Evolutionary conservation across 2,888 invertebrate species (phyloP), one percentile per base, ranked within the genome.

Genomic region (Exocentrus adspersus): DNA sequence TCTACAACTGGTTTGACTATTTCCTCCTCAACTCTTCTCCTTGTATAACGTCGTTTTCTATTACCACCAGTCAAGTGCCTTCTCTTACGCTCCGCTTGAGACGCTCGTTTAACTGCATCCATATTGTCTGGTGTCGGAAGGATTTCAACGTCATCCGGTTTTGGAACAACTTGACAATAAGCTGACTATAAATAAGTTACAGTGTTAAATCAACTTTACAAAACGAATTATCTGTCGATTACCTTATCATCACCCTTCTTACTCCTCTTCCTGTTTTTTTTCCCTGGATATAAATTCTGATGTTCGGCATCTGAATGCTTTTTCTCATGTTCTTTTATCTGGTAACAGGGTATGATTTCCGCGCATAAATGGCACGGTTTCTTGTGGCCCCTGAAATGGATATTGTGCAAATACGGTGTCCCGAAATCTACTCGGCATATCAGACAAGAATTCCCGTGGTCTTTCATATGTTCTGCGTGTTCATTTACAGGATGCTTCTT

Each of bases 371-470:
- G 14, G 28, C 72, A 74, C 2, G 41, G 21, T 6, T 19, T 53
- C 2, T 37, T 24, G 51, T 74, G 72, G 1, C 10, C 2, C 17
- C 58, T 65, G 28, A 68, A 68, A 51, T 74, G 74, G 12, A 72
- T 28, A 52, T 74, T 74, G 19, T 72, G 46, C 59, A 70, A 65
- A 46, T 70, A 73, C 6, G 67, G 64, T n/a, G 71, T 73, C 16
- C 65, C 62, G 37, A 71, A 60, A 16, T 72, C 64, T 2, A 60
- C 17, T 0, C 12, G 10, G 57, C 72, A 74, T 3, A 69, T 14
- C 5, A 45, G 10, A 48, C 74, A 74, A 0, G 14, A 28, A 0
- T 68, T 56, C 0, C 16, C 16, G 58, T 74, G 74, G 1, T 14
- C 21, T n/a, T 59, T 52, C 72, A 74, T 74, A 54, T 74, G 74